Evolutionary conservation across 1,140 invertebrate genomes (phyloP).

Genomic region (Parasteatoda tepidariorum): DNA sequence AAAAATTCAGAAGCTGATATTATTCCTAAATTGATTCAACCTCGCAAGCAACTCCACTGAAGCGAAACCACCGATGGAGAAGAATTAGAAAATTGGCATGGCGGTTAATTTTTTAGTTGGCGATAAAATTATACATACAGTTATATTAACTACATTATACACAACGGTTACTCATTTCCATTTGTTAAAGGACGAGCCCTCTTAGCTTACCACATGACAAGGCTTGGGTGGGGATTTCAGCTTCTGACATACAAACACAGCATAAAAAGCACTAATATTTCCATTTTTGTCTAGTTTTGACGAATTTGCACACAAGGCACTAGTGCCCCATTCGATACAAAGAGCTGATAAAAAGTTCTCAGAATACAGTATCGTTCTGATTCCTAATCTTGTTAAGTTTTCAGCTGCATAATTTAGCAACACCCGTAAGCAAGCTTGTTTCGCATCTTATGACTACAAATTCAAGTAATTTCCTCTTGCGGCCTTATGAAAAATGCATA

Average conservation of each 20-base stretch:
- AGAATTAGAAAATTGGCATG: background rate
- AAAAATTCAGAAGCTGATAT: too few relatives aligned
- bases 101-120: background rate
- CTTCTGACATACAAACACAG: constrained; percentile 17
- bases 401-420: constrained; percentile 39
- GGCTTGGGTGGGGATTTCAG: constrained; percentile 18
- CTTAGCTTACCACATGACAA: constrained; percentile 16
- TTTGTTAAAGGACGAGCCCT: constrained; percentile 34
- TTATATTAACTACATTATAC: constrained; percentile 9
- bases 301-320: constrained; percentile 38
- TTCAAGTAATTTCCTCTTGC: constrained; percentile 58
- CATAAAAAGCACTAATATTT: constrained; percentile 36
- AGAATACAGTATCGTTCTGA: constrained; percentile 27
- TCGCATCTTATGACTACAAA: constrained; percentile 60
- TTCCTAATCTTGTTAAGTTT: constrained; percentile 59
- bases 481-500: constrained; percentile 60
- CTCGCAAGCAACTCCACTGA: too few relatives aligned
- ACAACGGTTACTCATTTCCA: constrained; percentile 51
- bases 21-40: too few relatives aligned
- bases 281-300: background rate
- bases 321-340: constrained; percentile 8
- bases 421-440: constrained; percentile 35
- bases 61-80: background rate
- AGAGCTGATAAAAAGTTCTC: constrained; percentile 16
- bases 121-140: background rate